Base-by-base conservation (phyloP, 2,113 vertebrate genomes). In the Coptodon rendalli region DNA sequence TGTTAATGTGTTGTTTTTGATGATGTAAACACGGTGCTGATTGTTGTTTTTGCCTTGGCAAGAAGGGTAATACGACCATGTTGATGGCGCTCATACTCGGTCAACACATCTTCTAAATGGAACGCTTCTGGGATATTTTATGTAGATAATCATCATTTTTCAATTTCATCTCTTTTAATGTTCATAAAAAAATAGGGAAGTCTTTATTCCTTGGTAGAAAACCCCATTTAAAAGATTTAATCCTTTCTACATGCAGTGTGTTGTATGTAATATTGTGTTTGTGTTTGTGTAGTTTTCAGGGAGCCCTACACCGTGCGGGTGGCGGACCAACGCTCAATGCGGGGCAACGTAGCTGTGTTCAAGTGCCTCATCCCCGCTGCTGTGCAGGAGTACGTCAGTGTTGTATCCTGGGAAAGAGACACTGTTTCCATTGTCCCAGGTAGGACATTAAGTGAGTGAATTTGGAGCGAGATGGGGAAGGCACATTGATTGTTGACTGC, bases 341-440 rank as follows among this genome's bases (percentile, higher is more conserved):
- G 98, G 97, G 97, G 99, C 94, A 99, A 98, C 94, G 98, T 98
- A 96, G 99, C 98, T 89, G 98, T 99, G 91, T 99, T 99, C 96
- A 99, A 99, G 98, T 99, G 99, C 98, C 98, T 99, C 98, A 99
- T 99, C 96, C 98, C 98, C 79, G 97, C 97, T 11, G 98, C 98
- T 81, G 98, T 99, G 97, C 98, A 99, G 97, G 98, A 99, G 97
- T 99, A 99, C 0, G 98, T 99, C 96, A 99, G 98, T 9, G 98
- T 99, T 24, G 98, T 99, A 93, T 99, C 99, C 96, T 99, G 99
- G 99, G 99, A 99, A 95, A 99, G 98, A 95, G 99, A 99, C 97
- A 99, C 98, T 0, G 98, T 99, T 85, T 98, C 99, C 95, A 99
- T 99, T 94, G 93, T 97, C 95, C 97, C 98, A 98, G 99, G 99